Percentiles rank a stretch among this genome's conserved stretches.
These are phyloP conservation scores for Poeciliopsis infans DNA, from an alignment of 2,797 vertebrate genomes.

Conservation along the genomic window DNA sequence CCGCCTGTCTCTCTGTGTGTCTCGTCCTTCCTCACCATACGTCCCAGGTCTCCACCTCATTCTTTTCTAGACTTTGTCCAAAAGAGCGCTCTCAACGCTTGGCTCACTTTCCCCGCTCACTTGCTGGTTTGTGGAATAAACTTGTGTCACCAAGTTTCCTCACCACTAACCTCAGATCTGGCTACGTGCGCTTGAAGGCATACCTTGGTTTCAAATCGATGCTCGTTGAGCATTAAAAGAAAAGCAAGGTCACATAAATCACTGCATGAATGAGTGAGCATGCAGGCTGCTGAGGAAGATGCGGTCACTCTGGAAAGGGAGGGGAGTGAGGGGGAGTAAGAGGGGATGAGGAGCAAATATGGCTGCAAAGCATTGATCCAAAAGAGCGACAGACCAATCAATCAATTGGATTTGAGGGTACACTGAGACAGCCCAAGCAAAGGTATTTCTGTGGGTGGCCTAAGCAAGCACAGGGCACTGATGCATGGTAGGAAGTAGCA, in stretches of 20 bases:
- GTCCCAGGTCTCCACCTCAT: constrained; percentile 40
- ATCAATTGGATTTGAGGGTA: constrained; percentile 74
- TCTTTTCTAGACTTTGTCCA: constrained; percentile 53
- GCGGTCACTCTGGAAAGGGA: constrained; percentile 57
- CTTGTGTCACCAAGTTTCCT: constrained; percentile 47
- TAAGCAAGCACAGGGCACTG: constrained; percentile 34
- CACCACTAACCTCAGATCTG: constrained; percentile 58
- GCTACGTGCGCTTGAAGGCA: constrained; percentile 40
- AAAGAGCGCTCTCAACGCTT: constrained; percentile 51
- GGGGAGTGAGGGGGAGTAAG: constrained; percentile 50
- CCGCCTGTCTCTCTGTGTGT: constrained; percentile 63
- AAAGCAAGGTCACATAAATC: constrained; percentile 45
- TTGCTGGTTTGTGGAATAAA: constrained; percentile 71
- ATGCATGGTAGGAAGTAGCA: constrained; percentile 16
- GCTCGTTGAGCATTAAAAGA: background rate
- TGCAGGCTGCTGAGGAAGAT: constrained; percentile 71
- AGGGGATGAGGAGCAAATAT: constrained; percentile 57
- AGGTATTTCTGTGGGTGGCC: constrained; percentile 72
- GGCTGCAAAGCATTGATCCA: constrained; percentile 74
- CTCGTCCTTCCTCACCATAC: constrained; percentile 46
- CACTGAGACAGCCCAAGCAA: constrained; percentile 62
- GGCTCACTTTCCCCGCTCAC: constrained; percentile 20
- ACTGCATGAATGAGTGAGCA: constrained; percentile 65
- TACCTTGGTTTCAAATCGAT: constrained; percentile 4
- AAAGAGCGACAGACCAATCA: constrained; percentile 70